Evolutionary conservation across 2,113 vertebrate genomes (phyloP).

Genomic region (Pyxicephalus adspersus): DNA sequence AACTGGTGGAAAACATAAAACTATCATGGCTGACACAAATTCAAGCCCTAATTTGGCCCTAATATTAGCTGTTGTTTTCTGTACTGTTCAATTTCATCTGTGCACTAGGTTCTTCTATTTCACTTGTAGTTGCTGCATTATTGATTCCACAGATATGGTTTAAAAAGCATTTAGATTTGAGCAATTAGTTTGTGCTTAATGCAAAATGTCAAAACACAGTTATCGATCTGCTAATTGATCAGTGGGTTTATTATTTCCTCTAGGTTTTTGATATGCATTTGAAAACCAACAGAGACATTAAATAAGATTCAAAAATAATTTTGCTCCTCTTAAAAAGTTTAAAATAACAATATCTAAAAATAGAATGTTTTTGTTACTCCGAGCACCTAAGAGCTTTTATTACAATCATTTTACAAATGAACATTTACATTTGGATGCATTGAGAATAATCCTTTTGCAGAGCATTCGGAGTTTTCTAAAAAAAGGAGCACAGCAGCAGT

Average conservation of each 20-base stretch:
- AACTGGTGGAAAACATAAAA: no score
- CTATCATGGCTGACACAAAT: background rate
- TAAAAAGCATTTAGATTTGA: conserved; percentile 88
- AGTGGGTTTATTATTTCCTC: conserved; percentile 80
- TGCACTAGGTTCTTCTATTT: conserved; percentile 61
- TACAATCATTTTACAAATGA: no score
- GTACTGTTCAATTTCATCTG: conserved; percentile 45
- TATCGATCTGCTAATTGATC: conserved; percentile 86
- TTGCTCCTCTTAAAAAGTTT: no score
- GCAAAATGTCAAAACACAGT: conserved; percentile 87
- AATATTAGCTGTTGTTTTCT: background rate
- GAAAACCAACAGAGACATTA: background rate
- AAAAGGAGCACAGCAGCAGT: no score
- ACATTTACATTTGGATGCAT: no score
- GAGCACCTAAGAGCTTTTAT: no score
- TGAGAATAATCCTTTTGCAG: no score
- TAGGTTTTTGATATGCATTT: conserved; percentile 35
- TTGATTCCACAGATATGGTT: conserved; percentile 83
- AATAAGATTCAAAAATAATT: no score
- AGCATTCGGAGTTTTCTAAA: no score
- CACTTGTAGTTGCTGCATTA: conserved; percentile 73
- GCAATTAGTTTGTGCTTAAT: conserved; percentile 96
- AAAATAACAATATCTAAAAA: no score
- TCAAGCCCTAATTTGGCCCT: background rate
- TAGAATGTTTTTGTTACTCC: no score